phyloP scores from a whole-genome alignment of 92 coral and sea anemone species.

The Porites cylindrica region DNA sequence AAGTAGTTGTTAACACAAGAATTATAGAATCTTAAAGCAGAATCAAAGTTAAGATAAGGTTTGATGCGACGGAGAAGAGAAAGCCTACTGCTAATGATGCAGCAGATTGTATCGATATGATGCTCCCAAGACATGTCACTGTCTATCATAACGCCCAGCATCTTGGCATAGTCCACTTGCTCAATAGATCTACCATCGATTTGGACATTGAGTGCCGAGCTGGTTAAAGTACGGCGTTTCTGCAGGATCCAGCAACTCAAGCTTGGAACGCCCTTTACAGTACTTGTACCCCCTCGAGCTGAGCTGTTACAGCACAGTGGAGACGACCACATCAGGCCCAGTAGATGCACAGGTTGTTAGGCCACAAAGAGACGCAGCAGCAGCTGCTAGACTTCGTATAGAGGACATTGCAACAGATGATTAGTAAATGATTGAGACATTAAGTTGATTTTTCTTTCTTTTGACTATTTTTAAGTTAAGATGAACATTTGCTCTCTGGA shows the following conservation, averaged over 20 bases:
- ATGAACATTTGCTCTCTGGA: constrained; percentile 1
- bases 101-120: too few relatives aligned
- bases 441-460: not conserved
- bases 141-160: too few relatives aligned
- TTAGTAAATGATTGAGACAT: not conserved
- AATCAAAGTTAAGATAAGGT: too few relatives aligned
- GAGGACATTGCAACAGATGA: constrained; percentile 22
- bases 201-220: too few relatives aligned
- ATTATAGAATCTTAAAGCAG: too few relatives aligned
- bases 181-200: too few relatives aligned
- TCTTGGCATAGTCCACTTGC: too few relatives aligned
- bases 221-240: too few relatives aligned
- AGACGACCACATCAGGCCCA: not conserved
- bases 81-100: too few relatives aligned
- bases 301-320: constrained; percentile 21
- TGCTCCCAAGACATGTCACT: too few relatives aligned
- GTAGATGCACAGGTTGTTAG: constrained; percentile 40
- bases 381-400: constrained; percentile 46
- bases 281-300: constrained; percentile 15
- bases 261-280: constrained; percentile 28
- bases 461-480: not conserved
- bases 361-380: constrained; percentile 39
- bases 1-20: too few relatives aligned
- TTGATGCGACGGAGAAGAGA: too few relatives aligned
- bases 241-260: constrained; percentile 18